A percentile compares a stretch with the other conserved stretches of the same genome.
Conservation (phyloP, 2,113 vertebrate genomes). For the Gorsachius goisagi region DNA sequence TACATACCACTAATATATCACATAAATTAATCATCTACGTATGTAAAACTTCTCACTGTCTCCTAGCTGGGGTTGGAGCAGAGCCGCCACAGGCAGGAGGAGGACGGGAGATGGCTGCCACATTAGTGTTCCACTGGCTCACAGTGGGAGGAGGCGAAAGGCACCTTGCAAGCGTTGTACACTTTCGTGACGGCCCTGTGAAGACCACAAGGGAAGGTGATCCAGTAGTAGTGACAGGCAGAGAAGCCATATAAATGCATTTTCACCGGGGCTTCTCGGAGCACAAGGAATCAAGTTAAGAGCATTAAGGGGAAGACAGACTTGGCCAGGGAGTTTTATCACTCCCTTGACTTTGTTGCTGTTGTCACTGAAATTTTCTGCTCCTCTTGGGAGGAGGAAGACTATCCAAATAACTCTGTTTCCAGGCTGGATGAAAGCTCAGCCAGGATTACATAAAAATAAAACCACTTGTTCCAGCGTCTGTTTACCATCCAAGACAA, state of each 20-base stretch:
- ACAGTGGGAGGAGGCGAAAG: neutral
- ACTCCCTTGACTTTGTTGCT: neutral
- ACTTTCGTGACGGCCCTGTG: rapidly evolving
- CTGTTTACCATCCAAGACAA: neutral
- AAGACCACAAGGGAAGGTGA: neutral
- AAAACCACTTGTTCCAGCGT: neutral
- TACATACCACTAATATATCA: slow-evolving; percentile 40
- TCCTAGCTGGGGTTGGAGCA: neutral
- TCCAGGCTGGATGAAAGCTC: neutral
- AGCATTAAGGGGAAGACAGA: neutral
- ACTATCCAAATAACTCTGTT: neutral
- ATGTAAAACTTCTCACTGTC: neutral
- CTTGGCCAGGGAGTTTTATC: neutral
- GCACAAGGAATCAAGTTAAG: neutral
- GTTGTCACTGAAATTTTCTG: neutral
- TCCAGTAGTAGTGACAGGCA: neutral
- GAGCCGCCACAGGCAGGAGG: neutral
- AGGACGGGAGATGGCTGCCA: rapidly evolving
- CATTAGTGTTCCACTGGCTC: neutral
- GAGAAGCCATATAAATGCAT: neutral
- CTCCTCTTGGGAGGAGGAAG: neutral
- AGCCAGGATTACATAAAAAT: neutral
- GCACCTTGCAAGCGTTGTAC: rapidly evolving
- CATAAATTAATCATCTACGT: neutral
- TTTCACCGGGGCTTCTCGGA: neutral